These are phyloP conservation scores for Pseudochirops corinnae DNA, from an alignment of 2,797 vertebrate species.

Conservation along the genomic window DNA sequence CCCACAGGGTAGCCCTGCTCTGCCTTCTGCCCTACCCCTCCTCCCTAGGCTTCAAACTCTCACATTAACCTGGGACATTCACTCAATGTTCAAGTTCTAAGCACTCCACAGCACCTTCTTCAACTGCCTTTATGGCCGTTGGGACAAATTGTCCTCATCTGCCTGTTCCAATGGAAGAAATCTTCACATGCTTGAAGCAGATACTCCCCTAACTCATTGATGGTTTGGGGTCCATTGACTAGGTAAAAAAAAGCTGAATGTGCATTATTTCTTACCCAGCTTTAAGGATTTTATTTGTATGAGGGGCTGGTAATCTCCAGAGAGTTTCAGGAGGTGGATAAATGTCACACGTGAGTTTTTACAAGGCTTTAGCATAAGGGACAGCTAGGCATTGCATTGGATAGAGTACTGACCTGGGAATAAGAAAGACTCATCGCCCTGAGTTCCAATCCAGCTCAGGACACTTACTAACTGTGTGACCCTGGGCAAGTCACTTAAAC, in stretches of 20 bases:
- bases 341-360: not conserved
- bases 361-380: not conserved
- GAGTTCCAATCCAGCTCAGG: not conserved
- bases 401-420: not conserved
- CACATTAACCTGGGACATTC: not conserved
- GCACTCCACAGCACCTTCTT: too few species aligned
- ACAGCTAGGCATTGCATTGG: too few species aligned
- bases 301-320: not conserved
- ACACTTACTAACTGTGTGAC: not conserved
- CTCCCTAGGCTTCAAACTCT: not conserved
- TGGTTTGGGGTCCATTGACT: too few species aligned
- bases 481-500: not conserved
- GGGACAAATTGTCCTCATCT: too few species aligned
- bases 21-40: not conserved
- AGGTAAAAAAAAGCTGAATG: too few species aligned
- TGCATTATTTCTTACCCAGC: too few species aligned
- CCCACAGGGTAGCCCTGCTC: not conserved
- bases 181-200: not conserved
- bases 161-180: not conserved
- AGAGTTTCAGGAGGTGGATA: not conserved
- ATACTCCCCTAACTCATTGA: too few species aligned
- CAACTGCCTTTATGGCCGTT: too few species aligned
- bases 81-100: not conserved
- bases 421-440: not conserved
- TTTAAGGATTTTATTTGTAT: not conserved